Percentiles rank a stretch among this genome's conserved stretches.
These are phyloP conservation scores for Sipha flava DNA, from an alignment of 1,140 invertebrate genomes.

Conservation along the genomic window DNA sequence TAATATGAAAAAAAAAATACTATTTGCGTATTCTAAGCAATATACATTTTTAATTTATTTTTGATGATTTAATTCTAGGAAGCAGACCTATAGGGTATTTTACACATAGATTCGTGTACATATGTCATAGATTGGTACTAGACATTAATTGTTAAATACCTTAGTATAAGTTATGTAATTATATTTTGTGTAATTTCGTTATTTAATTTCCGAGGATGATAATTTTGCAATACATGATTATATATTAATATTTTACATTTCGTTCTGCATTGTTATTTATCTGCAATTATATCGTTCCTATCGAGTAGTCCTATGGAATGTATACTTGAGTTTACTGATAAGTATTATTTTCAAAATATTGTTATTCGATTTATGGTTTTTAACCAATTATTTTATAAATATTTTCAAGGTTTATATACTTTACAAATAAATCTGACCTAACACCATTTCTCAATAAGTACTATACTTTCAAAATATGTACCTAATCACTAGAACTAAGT, in stretches of 20 bases:
- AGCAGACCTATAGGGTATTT: too few relatives aligned
- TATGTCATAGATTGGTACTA: too few relatives aligned
- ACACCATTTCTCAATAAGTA: not conserved
- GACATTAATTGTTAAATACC: too few relatives aligned
- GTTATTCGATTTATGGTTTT: not conserved
- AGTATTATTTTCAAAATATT: not conserved
- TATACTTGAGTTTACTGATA: not conserved
- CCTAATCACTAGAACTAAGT: too few relatives aligned
- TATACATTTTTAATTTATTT: too few relatives aligned
- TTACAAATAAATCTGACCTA: not conserved
- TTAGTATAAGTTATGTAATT: not conserved
- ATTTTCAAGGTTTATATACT: not conserved
- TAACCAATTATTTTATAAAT: not conserved
- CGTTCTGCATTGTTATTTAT: constrained; percentile 3
- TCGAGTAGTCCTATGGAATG: not conserved
- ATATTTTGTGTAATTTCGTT: not conserved
- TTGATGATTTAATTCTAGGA: too few relatives aligned
- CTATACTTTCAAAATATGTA: too few relatives aligned
- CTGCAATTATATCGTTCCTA: constrained; percentile 9
- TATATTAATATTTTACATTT: not conserved
- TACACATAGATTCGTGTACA: too few relatives aligned
- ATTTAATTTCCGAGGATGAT: not conserved
- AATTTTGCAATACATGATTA: not conserved
- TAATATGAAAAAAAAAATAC: too few relatives aligned
- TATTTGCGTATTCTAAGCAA: too few relatives aligned